phyloP scores from a whole-genome alignment of 2,113 vertebrate species.

The Axis porcinus region DNA sequence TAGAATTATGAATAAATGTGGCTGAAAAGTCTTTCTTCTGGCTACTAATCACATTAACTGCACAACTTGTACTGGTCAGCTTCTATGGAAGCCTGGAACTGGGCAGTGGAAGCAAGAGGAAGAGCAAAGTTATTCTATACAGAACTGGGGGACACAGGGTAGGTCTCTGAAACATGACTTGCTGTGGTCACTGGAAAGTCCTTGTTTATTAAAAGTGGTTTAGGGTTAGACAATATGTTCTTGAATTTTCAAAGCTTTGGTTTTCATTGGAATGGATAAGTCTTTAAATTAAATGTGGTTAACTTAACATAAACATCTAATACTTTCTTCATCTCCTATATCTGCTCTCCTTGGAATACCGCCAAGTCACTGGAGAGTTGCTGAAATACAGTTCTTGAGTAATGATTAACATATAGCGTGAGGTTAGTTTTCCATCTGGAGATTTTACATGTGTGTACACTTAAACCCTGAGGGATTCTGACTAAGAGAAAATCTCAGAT shows the following conservation, averaged over 20 bases:
- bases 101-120: not conserved
- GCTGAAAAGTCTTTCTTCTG: not conserved
- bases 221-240: slow-evolving; percentile 63
- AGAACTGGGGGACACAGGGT: not conserved
- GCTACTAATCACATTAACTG: not conserved
- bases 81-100: not conserved
- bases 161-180: slow-evolving; percentile 30
- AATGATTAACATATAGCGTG: slow-evolving; percentile 41
- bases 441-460: slow-evolving; percentile 8
- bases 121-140: not conserved
- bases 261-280: slow-evolving; percentile 53
- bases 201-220: slow-evolving; percentile 67
- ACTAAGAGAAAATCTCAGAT: slow-evolving; percentile 14
- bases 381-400: slow-evolving; percentile 43
- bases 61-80: not conserved
- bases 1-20: not conserved
- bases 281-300: slow-evolving; percentile 64
- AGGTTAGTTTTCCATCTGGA: slow-evolving; percentile 47
- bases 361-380: slow-evolving; percentile 29
- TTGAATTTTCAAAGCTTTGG: slow-evolving; percentile 51
- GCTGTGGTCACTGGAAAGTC: slow-evolving; percentile 46
- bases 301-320: slow-evolving; percentile 56
- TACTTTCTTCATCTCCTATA: slow-evolving; percentile 46
- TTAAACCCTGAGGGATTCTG: not conserved
- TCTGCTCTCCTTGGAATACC: not conserved